Base-by-base conservation (phyloP, 2,888 invertebrate genomes). In the Lasioglossum malachurum region DNA sequence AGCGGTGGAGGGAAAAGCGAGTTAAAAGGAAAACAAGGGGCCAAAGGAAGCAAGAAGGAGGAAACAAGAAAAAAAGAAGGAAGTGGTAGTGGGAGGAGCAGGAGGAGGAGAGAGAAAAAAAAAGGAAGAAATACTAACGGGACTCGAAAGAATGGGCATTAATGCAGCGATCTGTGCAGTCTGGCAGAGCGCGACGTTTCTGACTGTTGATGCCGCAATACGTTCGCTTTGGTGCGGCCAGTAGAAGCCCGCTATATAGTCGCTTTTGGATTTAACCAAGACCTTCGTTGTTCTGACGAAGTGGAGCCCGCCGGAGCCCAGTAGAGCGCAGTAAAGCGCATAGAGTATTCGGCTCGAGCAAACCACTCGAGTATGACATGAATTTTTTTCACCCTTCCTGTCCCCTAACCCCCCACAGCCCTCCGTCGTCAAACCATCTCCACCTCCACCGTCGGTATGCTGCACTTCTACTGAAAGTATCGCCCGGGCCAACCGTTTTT, bases 321-420 rank as follows among this genome's bases (percentile, higher is more conserved):
- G 91, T 84, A 91, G 90, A 91, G 91, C 87, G 90, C 88, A 80
- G 79, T 90, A 89, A 89, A 90, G 86, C 91, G 86, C 88, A 86
- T 80, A 83, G 84, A 88, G 87, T 82, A 85, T 91, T 91, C 85
- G 87, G 84, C 89, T 88, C 89, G 86, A 84, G 86, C 86, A 84
- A 91, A 82, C 89, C 89, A 88, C 91, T 89, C 88, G 89, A 89
- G 89, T 91, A 89, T 91, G 90, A 91, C 90, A 88, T 87, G 91
- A 91, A 91, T 91, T 80, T 89, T 88, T 86, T 89, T 80, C 64
- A 49, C 67, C 69, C 81, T 74, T 78, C 76, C 69, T 69, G 78
- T 46, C 46, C 75, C 14, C 53, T 49, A 14, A 67, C 44, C 8
- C 79, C 38, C 57, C 79, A 8, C 71, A 35, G 8, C 46, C 23